phyloP scores from a whole-genome alignment of 1,140 invertebrate genomes.

The Drosophila azteca region DNA sequence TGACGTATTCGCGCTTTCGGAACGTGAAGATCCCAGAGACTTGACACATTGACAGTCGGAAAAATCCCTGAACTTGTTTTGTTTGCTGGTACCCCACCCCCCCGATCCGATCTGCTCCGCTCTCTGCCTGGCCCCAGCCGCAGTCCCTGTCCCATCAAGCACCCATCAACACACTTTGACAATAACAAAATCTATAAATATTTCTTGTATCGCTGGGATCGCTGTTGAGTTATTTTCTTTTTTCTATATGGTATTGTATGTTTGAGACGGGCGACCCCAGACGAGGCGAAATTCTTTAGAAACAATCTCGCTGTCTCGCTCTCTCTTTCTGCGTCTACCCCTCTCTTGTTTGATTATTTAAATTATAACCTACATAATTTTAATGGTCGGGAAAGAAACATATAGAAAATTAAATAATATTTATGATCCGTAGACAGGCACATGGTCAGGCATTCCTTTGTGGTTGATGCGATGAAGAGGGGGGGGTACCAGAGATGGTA shows the following conservation, averaged over 20 bases:
- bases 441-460: conserved; percentile 63
- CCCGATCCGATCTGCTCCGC: neutral
- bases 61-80: conserved; percentile 52
- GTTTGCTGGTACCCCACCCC: conserved; percentile 5
- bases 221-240: conserved; percentile 24
- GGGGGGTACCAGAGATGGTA: conserved; percentile 5
- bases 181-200: conserved; percentile 76
- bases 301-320: conserved; percentile 37
- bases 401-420: conserved; percentile 81
- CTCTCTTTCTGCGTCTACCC: neutral
- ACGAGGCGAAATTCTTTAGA: conserved; percentile 74
- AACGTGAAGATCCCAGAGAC: conserved; percentile 1
- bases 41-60: conserved; percentile 45
- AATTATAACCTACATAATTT: conserved; percentile 81
- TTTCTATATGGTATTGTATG: conserved; percentile 22
- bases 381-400: conserved; percentile 73
- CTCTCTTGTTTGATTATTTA: conserved; percentile 65
- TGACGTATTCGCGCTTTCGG: too few species aligned
- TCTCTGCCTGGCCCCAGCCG: too few species aligned
- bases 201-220: conserved; percentile 33
- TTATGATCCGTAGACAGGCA: conserved; percentile 77
- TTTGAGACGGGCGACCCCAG: conserved; percentile 67
- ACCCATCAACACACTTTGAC: conserved; percentile 54
- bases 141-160: neutral
- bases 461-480: conserved; percentile 8